Conservation (phyloP, 1,140 invertebrate species). For the Anadara kagoshimensis region DNA sequence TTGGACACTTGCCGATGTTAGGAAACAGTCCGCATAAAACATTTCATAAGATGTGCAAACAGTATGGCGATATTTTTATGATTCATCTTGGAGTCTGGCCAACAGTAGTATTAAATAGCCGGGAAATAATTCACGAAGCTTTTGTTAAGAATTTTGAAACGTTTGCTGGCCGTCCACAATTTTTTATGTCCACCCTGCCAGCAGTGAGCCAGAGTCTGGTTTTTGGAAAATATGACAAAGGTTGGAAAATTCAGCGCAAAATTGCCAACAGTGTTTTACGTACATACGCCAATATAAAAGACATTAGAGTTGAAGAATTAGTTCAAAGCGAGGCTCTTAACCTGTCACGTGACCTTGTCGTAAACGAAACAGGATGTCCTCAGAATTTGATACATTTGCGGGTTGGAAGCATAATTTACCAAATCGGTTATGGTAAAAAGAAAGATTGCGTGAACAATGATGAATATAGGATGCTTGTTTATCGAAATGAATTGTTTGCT, state of each 20-base stretch:
- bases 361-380: slow-evolving; percentile 30
- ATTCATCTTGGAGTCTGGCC: slow-evolving; percentile 31
- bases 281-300: slow-evolving; percentile 22
- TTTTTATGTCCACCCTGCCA: slow-evolving; percentile 19
- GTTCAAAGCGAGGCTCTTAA: slow-evolving; percentile 25
- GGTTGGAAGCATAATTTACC: slow-evolving; percentile 38
- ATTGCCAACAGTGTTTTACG: slow-evolving; percentile 36
- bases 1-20: slow-evolving; percentile 31
- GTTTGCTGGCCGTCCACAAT: slow-evolving; percentile 50
- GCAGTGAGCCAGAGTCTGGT: slow-evolving; percentile 9
- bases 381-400: slow-evolving; percentile 8
- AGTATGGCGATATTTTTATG: slow-evolving; percentile 26
- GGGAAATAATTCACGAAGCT: slow-evolving; percentile 1
- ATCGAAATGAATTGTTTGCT: slow-evolving; percentile 10
- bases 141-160: slow-evolving; percentile 16
- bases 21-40: slow-evolving; percentile 2
- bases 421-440: slow-evolving; percentile 33
- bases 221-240: slow-evolving; percentile 25
- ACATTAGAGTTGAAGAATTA: slow-evolving; percentile 31
- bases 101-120: slow-evolving; percentile 26
- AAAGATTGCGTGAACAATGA: slow-evolving; percentile 23
- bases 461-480: slow-evolving; percentile 10
- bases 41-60: slow-evolving; percentile 11
- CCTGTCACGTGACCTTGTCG: slow-evolving; percentile 17
- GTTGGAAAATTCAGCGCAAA: slow-evolving; percentile 37